Evolutionary conservation across 1,140 invertebrate species (phyloP).

Genomic region (Vanessa atalanta): DNA sequence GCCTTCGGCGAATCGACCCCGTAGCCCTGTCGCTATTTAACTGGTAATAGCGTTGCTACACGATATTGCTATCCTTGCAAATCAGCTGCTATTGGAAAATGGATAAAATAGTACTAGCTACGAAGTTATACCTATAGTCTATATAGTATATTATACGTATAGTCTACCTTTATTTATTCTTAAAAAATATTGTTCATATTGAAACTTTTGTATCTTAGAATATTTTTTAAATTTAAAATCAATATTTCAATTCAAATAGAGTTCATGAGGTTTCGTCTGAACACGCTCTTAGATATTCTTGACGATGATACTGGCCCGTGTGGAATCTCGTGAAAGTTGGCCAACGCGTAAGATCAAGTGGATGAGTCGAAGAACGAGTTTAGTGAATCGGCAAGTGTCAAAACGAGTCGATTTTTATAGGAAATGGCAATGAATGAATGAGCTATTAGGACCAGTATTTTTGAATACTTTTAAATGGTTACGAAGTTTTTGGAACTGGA

Average conservation of each 20-base stretch:
- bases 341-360: slow-evolving; percentile 72
- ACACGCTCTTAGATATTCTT: slow-evolving; percentile 31
- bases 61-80: slow-evolving; percentile 11
- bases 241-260: neutral
- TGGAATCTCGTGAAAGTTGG: slow-evolving; percentile 78
- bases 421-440: slow-evolving; percentile 36
- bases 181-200: neutral
- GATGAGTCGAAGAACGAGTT: slow-evolving; percentile 69
- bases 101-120: slow-evolving; percentile 1
- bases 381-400: slow-evolving; percentile 74
- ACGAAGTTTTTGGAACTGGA: slow-evolving; percentile 8
- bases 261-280: slow-evolving; percentile 13
- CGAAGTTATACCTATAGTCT: neutral
- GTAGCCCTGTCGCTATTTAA: slow-evolving; percentile 28
- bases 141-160: too few species aligned
- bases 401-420: slow-evolving; percentile 33
- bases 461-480: neutral
- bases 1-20: slow-evolving; percentile 21
- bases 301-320: slow-evolving; percentile 43
- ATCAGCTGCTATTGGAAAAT: slow-evolving; percentile 13
- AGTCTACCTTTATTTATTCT: neutral
- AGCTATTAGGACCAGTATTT: slow-evolving; percentile 26
- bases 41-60: slow-evolving; percentile 17
- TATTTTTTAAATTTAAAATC: neutral
- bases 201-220: neutral